Conservation (phyloP, 1,140 invertebrate species). For the Ceratosolen solmsi region DNA sequence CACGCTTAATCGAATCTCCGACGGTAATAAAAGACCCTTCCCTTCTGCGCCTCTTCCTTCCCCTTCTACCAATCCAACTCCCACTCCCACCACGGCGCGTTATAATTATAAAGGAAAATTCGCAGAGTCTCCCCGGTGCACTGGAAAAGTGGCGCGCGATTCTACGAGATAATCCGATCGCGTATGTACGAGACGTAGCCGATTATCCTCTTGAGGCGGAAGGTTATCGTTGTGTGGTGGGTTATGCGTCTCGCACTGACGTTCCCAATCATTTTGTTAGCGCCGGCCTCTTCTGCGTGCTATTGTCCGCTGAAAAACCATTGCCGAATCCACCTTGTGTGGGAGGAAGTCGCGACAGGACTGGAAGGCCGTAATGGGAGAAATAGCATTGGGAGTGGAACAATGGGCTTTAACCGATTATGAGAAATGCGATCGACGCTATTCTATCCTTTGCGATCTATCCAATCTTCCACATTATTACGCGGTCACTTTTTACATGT, state of each 20-base stretch:
- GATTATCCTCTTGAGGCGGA: background rate
- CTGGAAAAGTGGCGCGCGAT: background rate
- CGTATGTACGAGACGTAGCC: conserved; percentile 14
- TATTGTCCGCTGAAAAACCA: too few relatives aligned
- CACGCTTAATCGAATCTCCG: conserved; percentile 38
- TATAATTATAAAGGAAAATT: conserved; percentile 35
- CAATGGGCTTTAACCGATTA: too few relatives aligned
- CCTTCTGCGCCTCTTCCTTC: background rate
- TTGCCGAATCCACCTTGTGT: too few relatives aligned
- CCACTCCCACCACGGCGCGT: background rate
- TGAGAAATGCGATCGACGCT: too few relatives aligned
- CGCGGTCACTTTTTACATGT: too few relatives aligned
- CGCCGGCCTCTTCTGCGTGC: background rate
- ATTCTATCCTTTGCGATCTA: too few relatives aligned
- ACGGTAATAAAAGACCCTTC: conserved; percentile 38
- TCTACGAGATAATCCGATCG: conserved; percentile 23
- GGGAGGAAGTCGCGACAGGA: too few relatives aligned
- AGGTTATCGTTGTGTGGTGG: background rate
- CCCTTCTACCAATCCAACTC: too few relatives aligned
- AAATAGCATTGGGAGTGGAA: too few relatives aligned
- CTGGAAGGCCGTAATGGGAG: too few relatives aligned
- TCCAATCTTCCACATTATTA: too few relatives aligned
- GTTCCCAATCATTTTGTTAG: conserved; percentile 1
- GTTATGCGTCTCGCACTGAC: background rate
- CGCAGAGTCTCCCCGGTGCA: background rate